A percentile compares a stretch with the other conserved stretches of the same genome.
Evolutionary conservation across 2,888 invertebrate species (phyloP).

Genomic region (Rotaria macrura): DNA sequence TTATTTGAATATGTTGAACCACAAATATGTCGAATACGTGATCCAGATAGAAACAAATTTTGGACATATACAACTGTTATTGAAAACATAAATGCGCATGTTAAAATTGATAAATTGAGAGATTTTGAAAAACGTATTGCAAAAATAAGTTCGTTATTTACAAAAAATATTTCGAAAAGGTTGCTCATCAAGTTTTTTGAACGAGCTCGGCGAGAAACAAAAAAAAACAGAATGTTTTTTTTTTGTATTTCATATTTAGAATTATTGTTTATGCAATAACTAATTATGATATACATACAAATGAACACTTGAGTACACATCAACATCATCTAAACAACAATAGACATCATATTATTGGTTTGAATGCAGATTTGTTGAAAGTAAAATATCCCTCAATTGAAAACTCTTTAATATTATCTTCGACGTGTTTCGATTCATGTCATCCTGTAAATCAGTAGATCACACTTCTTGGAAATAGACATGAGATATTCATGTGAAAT

Average conservation of each 20-base stretch:
- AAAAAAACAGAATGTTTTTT: too few relatives aligned
- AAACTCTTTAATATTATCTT: too few relatives aligned
- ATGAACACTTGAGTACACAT: not conserved
- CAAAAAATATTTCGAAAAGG: not conserved
- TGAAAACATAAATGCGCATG: not conserved
- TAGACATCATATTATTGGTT: not conserved
- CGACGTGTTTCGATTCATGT: too few relatives aligned
- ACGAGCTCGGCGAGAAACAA: too few relatives aligned
- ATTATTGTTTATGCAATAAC: not conserved
- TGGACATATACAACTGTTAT: not conserved
- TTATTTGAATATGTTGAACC: not conserved
- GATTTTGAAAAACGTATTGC: conserved; percentile 10
- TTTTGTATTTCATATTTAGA: too few relatives aligned
- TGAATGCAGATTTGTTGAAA: not conserved
- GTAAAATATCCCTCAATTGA: not conserved
- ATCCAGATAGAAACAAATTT: not conserved
- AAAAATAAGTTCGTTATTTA: not conserved
- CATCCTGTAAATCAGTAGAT: too few relatives aligned
- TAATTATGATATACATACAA: not conserved
- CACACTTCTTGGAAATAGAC: too few relatives aligned
- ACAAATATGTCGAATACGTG: not conserved
- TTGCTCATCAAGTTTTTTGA: too few relatives aligned
- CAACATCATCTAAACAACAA: not conserved
- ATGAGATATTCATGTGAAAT: too few relatives aligned
- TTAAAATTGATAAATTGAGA: conserved; percentile 7